Percentiles rank a stretch among this genome's conserved stretches.
phyloP scores from a whole-genome alignment of 2,113 vertebrate genomes.

The Chinchilla lanigera region DNA sequence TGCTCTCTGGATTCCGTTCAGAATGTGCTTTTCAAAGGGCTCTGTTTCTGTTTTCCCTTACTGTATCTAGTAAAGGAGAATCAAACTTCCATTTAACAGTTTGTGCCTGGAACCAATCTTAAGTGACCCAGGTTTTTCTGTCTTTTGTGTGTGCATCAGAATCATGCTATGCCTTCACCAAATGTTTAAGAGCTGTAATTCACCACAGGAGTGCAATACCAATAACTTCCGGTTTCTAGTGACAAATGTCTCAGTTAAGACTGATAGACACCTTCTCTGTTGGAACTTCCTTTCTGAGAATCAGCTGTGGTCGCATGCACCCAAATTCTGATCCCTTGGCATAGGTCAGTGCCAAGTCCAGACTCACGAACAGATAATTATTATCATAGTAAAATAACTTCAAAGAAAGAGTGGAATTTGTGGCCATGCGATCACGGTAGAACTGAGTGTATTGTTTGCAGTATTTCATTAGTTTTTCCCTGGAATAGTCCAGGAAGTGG shows the following conservation, averaged over 20 bases:
- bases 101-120: slow-evolving; percentile 68
- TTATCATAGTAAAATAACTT: slow-evolving; percentile 82
- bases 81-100: slow-evolving; percentile 46
- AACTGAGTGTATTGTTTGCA: slow-evolving; percentile 67
- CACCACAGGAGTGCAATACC: background rate
- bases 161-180: background rate
- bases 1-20: slow-evolving; percentile 44
- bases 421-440: slow-evolving; percentile 77
- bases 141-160: slow-evolving; percentile 11
- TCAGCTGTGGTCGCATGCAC: background rate
- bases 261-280: background rate
- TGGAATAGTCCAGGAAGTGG: slow-evolving; percentile 77
- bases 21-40: slow-evolving; percentile 12
- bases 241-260: background rate
- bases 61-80: slow-evolving; percentile 52
- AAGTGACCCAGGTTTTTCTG: slow-evolving; percentile 25
- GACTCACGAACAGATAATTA: slow-evolving; percentile 68
- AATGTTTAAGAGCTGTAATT: background rate
- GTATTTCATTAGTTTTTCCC: slow-evolving; percentile 80
- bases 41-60: slow-evolving; percentile 68
- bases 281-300: slow-evolving; percentile 11
- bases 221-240: background rate
- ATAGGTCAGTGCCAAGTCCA: slow-evolving; percentile 31
- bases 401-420: slow-evolving; percentile 79
- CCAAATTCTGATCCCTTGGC: background rate